Percentiles rank a stretch among this genome's conserved stretches.
These are phyloP conservation scores for Heteromyza rotundicornis DNA, from an alignment of 2,888 invertebrate species.

Conservation along the genomic window DNA sequence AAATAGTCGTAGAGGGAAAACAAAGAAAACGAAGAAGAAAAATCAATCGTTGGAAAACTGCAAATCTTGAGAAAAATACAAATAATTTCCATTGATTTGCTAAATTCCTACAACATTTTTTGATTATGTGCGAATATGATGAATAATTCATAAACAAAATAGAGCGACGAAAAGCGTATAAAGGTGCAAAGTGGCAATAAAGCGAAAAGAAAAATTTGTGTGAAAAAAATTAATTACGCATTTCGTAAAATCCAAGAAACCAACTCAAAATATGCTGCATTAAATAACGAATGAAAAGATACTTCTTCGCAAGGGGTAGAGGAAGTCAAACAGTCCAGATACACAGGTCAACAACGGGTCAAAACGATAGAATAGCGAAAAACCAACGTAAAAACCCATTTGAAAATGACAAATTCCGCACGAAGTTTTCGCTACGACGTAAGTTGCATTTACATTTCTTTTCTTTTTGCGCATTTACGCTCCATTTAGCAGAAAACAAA, in stretches of 20 bases:
- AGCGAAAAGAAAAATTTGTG: conserved; percentile 3
- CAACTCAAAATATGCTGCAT: background rate
- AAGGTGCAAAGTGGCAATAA: background rate
- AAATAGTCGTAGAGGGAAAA: too few species aligned
- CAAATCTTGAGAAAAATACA: too few species aligned
- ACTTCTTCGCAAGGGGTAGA: background rate
- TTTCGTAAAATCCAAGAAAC: conserved; percentile 9
- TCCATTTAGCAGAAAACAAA: too few species aligned
- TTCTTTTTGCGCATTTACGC: too few species aligned
- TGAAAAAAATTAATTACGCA: conserved; percentile 11
- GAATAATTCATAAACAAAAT: conserved; percentile 5
- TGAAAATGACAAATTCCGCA: conserved; percentile 49
- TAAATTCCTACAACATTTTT: too few species aligned
- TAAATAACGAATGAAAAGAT: too few species aligned
- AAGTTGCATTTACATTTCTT: conserved; percentile 40
- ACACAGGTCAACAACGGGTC: too few species aligned
- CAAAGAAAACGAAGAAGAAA: too few species aligned
- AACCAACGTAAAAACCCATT: background rate
- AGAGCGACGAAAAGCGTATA: background rate
- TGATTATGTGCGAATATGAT: background rate
- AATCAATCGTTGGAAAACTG: too few species aligned
- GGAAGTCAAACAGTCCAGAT: background rate
- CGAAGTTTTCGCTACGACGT: conserved; percentile 47
- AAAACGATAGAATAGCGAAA: too few species aligned
- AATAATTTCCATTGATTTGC: too few species aligned